Percentiles rank a stretch among this genome's conserved stretches.
Conservation (phyloP, 2,113 vertebrate genomes). For the Prochilodus magdalenae region DNA sequence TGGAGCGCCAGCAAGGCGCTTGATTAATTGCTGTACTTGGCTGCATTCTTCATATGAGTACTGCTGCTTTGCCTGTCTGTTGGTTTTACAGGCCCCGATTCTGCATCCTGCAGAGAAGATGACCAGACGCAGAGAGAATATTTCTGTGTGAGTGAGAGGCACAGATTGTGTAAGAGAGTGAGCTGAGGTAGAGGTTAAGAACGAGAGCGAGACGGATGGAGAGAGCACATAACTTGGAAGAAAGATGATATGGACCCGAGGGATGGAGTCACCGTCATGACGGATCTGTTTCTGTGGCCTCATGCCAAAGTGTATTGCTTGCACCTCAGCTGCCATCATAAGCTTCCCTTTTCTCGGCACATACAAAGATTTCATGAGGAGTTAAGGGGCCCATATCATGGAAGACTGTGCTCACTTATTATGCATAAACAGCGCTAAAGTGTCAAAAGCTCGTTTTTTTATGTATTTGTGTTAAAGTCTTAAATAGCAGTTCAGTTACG, state of each 20-base stretch:
- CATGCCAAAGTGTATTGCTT: constrained; percentile 2
- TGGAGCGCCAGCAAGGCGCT: too few relatives aligned
- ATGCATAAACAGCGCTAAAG: too few relatives aligned
- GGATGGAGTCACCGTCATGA: neutral
- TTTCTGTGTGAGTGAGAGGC: constrained; percentile 51
- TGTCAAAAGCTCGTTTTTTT: too few relatives aligned
- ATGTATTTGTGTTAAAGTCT: too few relatives aligned
- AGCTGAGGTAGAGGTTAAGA: neutral
- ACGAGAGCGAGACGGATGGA: neutral
- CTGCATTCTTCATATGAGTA: neutral
- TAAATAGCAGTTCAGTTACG: too few relatives aligned
- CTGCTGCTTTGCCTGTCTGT: constrained; percentile 29
- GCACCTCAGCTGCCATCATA: neutral
- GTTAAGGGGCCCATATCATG: neutral
- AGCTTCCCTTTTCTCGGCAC: neutral
- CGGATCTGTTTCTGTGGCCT: neutral
- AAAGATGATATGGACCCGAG: constrained; percentile 13
- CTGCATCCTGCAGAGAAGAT: constrained; percentile 72
- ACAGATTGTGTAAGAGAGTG: constrained; percentile 40
- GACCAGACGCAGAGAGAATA: constrained; percentile 58
- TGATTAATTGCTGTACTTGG: too few relatives aligned
- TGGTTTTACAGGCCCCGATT: constrained; percentile 70
- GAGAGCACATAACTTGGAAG: constrained; percentile 3
- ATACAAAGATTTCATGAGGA: neutral
- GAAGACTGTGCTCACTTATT: neutral